Conservation (phyloP, 1,140 invertebrate genomes). For the Meloidogyne hapla region DNA sequence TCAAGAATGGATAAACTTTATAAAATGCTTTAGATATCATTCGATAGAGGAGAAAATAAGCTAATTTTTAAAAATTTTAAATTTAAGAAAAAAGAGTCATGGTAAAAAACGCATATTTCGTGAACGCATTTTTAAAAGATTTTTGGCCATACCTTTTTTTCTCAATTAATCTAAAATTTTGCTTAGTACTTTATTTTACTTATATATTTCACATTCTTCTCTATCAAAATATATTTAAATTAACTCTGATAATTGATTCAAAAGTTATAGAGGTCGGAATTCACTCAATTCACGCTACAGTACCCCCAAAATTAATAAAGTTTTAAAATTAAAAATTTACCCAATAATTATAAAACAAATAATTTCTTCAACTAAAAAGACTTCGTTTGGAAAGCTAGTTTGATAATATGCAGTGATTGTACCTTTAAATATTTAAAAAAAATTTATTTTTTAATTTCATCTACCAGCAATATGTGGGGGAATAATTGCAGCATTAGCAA, state of each 20-base stretch:
- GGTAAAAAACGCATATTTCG: neutral
- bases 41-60: neutral
- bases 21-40: too few relatives aligned
- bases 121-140: too few relatives aligned
- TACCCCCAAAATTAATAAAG: conserved; percentile 24
- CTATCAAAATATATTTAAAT: too few relatives aligned
- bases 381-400: conserved; percentile 63
- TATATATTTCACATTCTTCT: too few relatives aligned
- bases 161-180: too few relatives aligned
- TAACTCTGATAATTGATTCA: too few relatives aligned
- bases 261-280: too few relatives aligned
- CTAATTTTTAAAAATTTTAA: neutral
- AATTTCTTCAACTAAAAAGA: conserved; percentile 93
- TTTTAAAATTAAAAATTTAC: conserved; percentile 68
- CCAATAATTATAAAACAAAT: conserved; percentile 86
- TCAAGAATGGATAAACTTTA: too few relatives aligned
- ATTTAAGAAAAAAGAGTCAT: neutral
- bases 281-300: too few relatives aligned
- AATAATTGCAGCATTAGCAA: conserved; percentile 67
- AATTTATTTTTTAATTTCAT: neutral
- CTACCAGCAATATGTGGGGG: conserved; percentile 56
- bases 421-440: conserved; percentile 46
- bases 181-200: too few relatives aligned
- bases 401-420: conserved; percentile 64
- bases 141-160: too few relatives aligned